Conservation (phyloP, 2,113 vertebrate species). For the Ahaetulla prasina region DNA sequence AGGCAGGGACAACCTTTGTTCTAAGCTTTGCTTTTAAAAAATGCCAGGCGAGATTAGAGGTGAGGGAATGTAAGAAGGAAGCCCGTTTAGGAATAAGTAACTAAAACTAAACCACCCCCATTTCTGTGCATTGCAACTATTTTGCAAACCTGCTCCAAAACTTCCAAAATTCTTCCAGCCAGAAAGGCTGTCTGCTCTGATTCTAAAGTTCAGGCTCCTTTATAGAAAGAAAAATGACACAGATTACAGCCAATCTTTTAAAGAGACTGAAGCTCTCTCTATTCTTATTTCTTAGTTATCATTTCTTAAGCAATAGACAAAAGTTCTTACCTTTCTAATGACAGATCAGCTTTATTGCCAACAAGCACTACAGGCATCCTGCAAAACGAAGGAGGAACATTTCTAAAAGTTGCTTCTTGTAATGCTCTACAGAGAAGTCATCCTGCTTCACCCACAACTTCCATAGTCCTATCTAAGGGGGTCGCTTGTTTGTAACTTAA, state of each 20-base stretch:
- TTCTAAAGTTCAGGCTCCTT: neutral
- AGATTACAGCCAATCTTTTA: neutral
- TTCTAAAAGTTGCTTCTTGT: neutral
- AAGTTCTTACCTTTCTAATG: slow-evolving; percentile 74
- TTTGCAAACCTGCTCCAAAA: neutral
- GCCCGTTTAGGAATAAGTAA: neutral
- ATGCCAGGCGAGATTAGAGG: neutral
- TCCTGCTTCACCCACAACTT: neutral
- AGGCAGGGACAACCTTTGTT: neutral
- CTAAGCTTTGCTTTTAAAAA: neutral
- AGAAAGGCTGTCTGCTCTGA: neutral
- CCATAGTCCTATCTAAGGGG: too few relatives aligned
- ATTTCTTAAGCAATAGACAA: neutral
- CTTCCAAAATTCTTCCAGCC: neutral
- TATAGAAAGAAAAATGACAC: neutral
- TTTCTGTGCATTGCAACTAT: neutral
- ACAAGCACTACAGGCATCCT: slow-evolving; percentile 84
- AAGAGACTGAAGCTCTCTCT: neutral
- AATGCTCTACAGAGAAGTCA: neutral
- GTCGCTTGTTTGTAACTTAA: neutral
- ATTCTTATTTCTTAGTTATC: neutral
- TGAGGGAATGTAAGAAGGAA: neutral
- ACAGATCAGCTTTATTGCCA: slow-evolving; percentile 85
- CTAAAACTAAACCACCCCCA: neutral
- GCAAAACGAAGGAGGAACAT: slow-evolving; percentile 9